Evolutionary conservation across 1,140 invertebrate species (phyloP), one percentile per base, ranked within the genome.

Genomic region (Triops cancriformis): DNA sequence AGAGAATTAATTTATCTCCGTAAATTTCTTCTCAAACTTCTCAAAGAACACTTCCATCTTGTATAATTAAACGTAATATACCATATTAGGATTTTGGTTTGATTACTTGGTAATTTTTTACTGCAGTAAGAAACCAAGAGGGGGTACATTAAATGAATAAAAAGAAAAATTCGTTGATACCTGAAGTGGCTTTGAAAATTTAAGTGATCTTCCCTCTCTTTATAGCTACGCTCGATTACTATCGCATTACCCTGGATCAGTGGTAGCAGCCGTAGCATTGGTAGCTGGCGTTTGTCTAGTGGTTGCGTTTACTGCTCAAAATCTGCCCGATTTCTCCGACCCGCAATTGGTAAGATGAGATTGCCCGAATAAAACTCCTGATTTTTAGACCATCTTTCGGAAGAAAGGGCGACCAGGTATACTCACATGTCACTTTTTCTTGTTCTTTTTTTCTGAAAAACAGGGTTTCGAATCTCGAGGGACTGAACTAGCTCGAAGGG

Each of bases 381-480:
- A 37, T 26, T 26, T 77, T 76, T 12, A 51, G n/a, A 41, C 73
- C n/a, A 26, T 3, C 74, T 73, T 74, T 31, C 26, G 26, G 18
- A 41, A 42, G 28, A 72, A 72, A 74, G 18, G 28, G 45, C 26
- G 3, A 74, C 64, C 28, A 7, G 10, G 11, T 11, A n/a, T 27
- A 27, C 14, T 73, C 14, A 7, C n/a, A 14, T 37, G 43, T 73
- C 73, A 76, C 9, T 43, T 42, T 76, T 76, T n/a, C 7, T n/a
- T 74, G 26, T 72, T 74, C 73, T 41, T 73, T 72, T 28, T 37
- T 45, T 72, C 73, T n/a, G 76, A 74, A 82, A 81, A 83, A 12
- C 79, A 90, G 89, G 95, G 95, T 11, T 97, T 97, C 86, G 93
- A 96, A 85, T 91, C 94, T n/a, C 87, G 94, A 81, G 94, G 94